phyloP scores from a whole-genome alignment of 2,113 vertebrate species.

The Himantopus leucocephalus region DNA sequence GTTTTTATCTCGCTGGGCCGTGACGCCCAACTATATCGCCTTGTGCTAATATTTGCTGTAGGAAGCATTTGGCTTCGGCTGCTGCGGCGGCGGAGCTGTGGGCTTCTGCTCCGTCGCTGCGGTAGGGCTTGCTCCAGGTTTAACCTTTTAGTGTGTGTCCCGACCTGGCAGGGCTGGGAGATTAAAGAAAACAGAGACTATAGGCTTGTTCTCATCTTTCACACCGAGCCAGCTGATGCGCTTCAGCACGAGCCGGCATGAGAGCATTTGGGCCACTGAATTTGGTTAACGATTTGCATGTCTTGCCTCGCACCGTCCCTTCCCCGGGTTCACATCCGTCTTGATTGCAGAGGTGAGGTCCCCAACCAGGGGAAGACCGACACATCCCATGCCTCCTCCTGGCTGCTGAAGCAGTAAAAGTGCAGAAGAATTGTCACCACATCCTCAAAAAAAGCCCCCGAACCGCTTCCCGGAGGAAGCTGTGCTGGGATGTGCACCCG shows the following conservation, averaged over 20 bases:
- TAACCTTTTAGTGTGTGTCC: not conserved
- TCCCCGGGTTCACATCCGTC: not conserved
- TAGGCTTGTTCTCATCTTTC: not conserved
- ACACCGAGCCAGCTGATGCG: not conserved
- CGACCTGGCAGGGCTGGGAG: not conserved
- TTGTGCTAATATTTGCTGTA: slow-evolving; percentile 18
- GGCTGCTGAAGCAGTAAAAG: not conserved
- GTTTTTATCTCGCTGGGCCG: not conserved
- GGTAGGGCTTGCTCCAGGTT: not conserved
- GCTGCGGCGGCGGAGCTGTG: not conserved
- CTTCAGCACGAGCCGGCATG: not conserved
- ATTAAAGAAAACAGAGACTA: not conserved
- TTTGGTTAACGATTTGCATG: not conserved
- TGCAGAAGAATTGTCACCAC: not conserved
- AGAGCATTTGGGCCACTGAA: not conserved
- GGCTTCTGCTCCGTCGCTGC: not conserved
- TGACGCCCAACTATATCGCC: not conserved
- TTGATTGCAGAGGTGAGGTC: not conserved
- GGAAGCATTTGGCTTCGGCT: not conserved
- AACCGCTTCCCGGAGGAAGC: not conserved
- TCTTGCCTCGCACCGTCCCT: not conserved
- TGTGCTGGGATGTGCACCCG: not conserved
- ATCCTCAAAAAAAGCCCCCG: not conserved
- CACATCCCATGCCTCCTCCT: not conserved
- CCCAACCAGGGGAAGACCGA: rapidly evolving